Evolutionary conservation across 2,797 vertebrate genomes (phyloP).

Genomic region (Emydoidea blandingii): DNA sequence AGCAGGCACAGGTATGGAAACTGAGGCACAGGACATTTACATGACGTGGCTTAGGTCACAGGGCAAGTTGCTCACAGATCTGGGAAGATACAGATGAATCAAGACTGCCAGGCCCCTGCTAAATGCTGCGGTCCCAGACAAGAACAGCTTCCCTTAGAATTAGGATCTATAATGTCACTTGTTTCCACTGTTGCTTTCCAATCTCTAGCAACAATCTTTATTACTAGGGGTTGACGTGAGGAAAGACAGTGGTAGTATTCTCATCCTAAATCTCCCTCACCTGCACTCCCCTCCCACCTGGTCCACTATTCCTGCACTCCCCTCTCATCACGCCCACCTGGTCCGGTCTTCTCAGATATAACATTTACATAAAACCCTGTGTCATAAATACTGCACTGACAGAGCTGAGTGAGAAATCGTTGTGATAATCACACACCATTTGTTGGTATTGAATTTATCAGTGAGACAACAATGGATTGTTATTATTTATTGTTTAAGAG

Average conservation of each 20-base stretch:
- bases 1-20: not conserved
- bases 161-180: not conserved
- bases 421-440: not conserved
- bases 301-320: not conserved
- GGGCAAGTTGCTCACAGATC: not conserved
- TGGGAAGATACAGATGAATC: not conserved
- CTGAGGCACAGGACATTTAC: not conserved
- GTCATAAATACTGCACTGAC: not conserved
- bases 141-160: not conserved
- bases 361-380: not conserved
- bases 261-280: not conserved
- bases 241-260: not conserved
- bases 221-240: not conserved
- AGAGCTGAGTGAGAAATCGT: not conserved
- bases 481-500: not conserved
- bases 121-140: not conserved
- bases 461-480: not conserved
- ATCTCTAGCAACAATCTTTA: not conserved
- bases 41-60: not conserved
- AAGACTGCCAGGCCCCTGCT: not conserved
- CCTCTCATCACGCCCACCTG: not conserved
- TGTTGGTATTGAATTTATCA: not conserved
- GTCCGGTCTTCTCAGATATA: not conserved
- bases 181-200: not conserved
- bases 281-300: not conserved